A percentile compares a stretch with the other conserved stretches of the same genome.
These are phyloP conservation scores for Pangasius larnaudii DNA, from an alignment of 2,797 vertebrate genomes.

Conservation along the genomic window DNA sequence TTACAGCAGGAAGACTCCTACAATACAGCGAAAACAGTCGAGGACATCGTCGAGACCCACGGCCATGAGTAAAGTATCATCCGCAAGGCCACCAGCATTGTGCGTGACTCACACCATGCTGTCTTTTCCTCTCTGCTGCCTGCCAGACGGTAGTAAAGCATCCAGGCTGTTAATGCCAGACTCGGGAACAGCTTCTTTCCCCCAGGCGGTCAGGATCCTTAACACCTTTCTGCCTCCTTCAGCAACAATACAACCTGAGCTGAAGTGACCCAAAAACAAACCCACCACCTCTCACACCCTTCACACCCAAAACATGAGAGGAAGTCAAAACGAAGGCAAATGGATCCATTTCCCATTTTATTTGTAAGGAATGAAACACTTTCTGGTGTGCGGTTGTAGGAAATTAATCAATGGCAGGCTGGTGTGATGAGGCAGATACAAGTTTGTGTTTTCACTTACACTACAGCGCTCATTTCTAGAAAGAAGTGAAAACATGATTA, in stretches of 20 bases:
- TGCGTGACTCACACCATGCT: neutral
- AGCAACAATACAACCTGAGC: neutral
- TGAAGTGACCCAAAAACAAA: neutral
- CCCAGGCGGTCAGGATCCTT: neutral
- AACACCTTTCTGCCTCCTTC: constrained; percentile 12
- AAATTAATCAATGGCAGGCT: neutral
- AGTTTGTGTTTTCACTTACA: neutral
- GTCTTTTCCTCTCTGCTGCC: neutral
- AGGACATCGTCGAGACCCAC: neutral
- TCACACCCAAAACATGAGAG: neutral
- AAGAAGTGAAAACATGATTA: neutral
- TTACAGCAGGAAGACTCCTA: neutral
- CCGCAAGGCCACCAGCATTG: neutral
- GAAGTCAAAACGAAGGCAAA: neutral
- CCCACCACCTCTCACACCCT: neutral
- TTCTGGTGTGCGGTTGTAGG: neutral
- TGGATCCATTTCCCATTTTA: neutral
- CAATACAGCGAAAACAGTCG: neutral
- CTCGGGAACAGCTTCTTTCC: constrained; percentile 14
- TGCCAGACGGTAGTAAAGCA: constrained; percentile 20
- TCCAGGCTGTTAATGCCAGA: constrained; percentile 15
- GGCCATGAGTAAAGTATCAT: neutral
- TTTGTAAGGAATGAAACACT: neutral
- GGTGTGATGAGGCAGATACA: neutral
- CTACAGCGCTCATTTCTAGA: neutral